Evolutionary conservation across 2,888 invertebrate species (phyloP), one percentile per base, ranked within the genome.

Genomic region (Tyria jacobaeae): DNA sequence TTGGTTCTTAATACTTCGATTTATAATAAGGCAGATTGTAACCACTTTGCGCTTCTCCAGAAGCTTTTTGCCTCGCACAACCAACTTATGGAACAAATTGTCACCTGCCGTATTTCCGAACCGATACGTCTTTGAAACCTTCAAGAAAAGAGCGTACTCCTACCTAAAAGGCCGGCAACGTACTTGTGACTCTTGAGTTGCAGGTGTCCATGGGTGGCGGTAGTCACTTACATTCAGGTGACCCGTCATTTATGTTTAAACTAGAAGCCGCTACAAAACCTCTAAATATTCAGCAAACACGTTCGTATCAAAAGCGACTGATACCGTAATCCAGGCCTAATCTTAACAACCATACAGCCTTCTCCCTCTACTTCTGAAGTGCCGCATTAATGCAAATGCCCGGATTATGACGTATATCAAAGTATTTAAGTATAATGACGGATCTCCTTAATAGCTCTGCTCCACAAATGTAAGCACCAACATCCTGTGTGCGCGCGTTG

Each of bases 401-500:
- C 53, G 57, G 57, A 52, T 57, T 50, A 62, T 57, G 34, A 35
- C 55, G 37, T 61, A 60, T 31, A n/a, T n/a, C n/a, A n/a, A n/a
- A n/a, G 21, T 50, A 53, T 49, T 63, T 39, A 58, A 47, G 44
- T 47, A n/a, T 69, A 66, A 60, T 65, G 64, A 63, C 50, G 59
- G 58, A 60, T 52, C 57, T 59, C 52, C 66, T 54, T 77, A 73
- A 76, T 76, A 75, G 70, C 63, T 70, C 66, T 69, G 81, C 64
- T 73, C 81, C 64, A 83, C 75, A 75, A 78, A 79, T 68, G 67
- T 75, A 68, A 78, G 63, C 66, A 66, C 61, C 51, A 15, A 70
- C 71, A 78, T 80, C 79, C 82, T 81, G 79, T 73, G 70, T 69
- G 82, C 82, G 81, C 79, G 79, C 81, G 68, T 71, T 57, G 82